Conservation (phyloP, 1,140 invertebrate species). For the Whitmania pigra region DNA sequence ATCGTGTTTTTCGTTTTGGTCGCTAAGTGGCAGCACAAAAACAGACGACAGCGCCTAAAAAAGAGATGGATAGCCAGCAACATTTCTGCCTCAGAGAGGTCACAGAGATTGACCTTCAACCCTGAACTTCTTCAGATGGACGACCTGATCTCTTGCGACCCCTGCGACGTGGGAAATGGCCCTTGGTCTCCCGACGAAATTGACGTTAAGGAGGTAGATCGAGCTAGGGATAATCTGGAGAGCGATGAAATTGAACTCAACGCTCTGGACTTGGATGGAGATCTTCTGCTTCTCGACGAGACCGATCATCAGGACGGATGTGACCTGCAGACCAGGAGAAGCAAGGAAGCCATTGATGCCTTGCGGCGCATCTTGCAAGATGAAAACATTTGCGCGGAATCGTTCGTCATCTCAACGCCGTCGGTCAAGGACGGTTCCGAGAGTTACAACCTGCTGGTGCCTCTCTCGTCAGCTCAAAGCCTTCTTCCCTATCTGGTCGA, state of each 20-base stretch:
- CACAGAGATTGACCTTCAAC: neutral
- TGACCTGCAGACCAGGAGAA: neutral
- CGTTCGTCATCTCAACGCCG: constrained; percentile 15
- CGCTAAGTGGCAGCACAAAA: constrained; percentile 26
- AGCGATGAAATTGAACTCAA: constrained; percentile 2
- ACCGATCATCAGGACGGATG: neutral
- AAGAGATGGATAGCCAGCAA: neutral
- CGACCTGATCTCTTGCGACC: neutral
- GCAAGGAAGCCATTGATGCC: neutral
- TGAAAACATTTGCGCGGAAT: constrained; percentile 9
- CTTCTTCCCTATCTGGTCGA: constrained; percentile 13
- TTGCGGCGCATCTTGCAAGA: neutral
- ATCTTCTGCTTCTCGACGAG: neutral
- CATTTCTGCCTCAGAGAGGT: constrained; percentile 5
- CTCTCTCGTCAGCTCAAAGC: constrained; percentile 8
- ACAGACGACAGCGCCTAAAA: constrained; percentile 12
- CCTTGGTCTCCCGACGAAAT: neutral
- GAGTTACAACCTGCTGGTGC: constrained; percentile 18
- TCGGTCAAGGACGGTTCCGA: neutral
- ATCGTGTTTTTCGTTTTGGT: constrained; percentile 25
- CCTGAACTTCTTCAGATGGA: neutral
- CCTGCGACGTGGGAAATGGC: neutral
- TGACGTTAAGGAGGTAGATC: neutral
- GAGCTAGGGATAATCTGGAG: neutral
- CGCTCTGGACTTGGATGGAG: neutral